These are phyloP conservation scores for Tenthredo notha DNA, from an alignment of 2,888 invertebrate genomes.

Conservation along the genomic window DNA sequence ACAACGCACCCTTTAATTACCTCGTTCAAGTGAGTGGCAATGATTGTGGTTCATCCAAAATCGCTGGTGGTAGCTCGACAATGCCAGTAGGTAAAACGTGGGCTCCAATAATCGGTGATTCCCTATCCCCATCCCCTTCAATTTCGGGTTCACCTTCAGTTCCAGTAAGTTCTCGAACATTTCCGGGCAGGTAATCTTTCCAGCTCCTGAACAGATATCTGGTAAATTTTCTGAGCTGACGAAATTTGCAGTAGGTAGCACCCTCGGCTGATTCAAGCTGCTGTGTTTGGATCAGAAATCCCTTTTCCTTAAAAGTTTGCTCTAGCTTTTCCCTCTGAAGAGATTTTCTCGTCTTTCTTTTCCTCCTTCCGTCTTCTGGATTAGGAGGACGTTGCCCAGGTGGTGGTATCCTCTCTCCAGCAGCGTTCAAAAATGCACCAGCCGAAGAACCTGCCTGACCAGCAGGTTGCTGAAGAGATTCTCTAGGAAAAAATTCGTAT, in stretches of 20 bases:
- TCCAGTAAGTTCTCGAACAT: constrained; percentile 78
- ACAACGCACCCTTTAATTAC: not conserved
- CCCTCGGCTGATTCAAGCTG: constrained; percentile 96
- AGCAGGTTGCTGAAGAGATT: constrained; percentile 83
- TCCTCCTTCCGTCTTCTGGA: constrained; percentile 79
- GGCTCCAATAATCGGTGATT: constrained; percentile 59
- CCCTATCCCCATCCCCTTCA: constrained; percentile 63
- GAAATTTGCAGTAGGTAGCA: constrained; percentile 95
- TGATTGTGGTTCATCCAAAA: constrained; percentile 70
- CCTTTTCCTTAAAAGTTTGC: constrained; percentile 95
- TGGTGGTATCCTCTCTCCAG: constrained; percentile 80
- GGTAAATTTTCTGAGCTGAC: constrained; percentile 94
- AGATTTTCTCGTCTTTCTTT: constrained; percentile 90
- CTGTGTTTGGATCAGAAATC: constrained; percentile 95
- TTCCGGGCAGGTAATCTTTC: constrained; percentile 95
- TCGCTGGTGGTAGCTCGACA: constrained; percentile 64
- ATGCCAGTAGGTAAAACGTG: constrained; percentile 58
- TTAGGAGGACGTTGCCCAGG: constrained; percentile 67
- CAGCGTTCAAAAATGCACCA: constrained; percentile 77
- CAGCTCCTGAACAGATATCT: constrained; percentile 94
- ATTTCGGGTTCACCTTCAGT: constrained; percentile 59
- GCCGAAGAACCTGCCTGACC: constrained; percentile 79
- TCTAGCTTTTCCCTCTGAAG: constrained; percentile 92
- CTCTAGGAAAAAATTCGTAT: constrained; percentile 89
- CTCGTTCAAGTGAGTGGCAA: constrained; percentile 68